Evolutionary conservation across 2,797 vertebrate species (phyloP).

Genomic region (Leptodactylus fallax): DNA sequence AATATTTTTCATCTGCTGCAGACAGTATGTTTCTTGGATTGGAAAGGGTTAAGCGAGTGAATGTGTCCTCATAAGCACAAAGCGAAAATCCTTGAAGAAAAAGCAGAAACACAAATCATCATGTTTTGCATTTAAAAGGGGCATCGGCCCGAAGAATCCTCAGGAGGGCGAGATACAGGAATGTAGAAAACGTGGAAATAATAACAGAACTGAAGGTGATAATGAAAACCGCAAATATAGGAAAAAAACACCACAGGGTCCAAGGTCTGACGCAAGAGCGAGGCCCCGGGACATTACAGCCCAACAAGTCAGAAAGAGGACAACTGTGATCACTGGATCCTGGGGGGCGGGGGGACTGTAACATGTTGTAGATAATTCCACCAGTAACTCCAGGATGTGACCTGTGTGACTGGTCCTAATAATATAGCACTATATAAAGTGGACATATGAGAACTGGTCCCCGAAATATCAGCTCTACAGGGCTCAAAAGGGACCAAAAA

Average conservation of each 20-base stretch:
- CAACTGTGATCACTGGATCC: neutral
- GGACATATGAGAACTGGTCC: no score
- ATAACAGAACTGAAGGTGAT: neutral
- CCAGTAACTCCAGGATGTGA: no score
- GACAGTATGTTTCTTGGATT: no score
- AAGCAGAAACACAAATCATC: neutral
- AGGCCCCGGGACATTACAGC: neutral
- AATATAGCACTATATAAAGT: no score
- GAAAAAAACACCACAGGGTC: neutral
- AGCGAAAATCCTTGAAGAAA: neutral
- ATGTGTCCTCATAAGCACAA: no score
- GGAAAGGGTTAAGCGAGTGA: no score
- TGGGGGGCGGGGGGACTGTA: no score
- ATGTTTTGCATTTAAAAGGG: neutral
- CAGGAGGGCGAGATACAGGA: neutral
- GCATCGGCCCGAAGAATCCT: neutral
- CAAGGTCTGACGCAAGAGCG: neutral
- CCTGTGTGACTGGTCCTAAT: neutral
- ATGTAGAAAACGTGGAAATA: neutral
- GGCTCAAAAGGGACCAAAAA: no score
- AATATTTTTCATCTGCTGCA: no score
- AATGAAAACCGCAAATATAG: neutral
- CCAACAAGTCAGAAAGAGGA: neutral
- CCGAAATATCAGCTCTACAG: no score
- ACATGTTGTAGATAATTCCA: no score